Conservation (phyloP, 2,797 vertebrate genomes). For the Lepilemur ruficaudatus region DNA sequence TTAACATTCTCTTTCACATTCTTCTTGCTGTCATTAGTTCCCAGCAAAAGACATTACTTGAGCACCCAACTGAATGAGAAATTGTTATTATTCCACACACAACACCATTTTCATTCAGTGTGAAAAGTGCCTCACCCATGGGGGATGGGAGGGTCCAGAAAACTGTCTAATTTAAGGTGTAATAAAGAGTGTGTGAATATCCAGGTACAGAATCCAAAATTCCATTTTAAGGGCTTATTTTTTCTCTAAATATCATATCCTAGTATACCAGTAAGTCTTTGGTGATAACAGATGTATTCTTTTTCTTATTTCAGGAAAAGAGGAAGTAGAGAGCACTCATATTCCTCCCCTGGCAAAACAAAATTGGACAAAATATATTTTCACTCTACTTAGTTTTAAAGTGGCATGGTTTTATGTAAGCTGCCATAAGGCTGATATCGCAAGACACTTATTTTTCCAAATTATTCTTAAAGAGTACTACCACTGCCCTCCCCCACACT, state of each 20-base stretch:
- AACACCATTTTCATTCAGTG: not conserved
- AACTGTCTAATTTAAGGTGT: not conserved
- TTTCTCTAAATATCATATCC: not conserved
- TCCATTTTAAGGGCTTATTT: not conserved
- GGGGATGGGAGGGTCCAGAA: not conserved
- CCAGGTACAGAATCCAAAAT: not conserved
- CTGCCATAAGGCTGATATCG: not conserved
- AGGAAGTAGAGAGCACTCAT: not conserved
- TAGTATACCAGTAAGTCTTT: not conserved
- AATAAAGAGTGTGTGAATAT: not conserved
- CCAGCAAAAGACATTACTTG: not conserved
- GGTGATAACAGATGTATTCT: not conserved
- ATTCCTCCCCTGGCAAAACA: not conserved
- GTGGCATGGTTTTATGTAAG: not conserved
- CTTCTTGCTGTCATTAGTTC: not conserved
- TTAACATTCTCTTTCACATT: not conserved
- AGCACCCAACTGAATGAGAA: not conserved
- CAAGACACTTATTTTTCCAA: not conserved
- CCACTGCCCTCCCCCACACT: not conserved
- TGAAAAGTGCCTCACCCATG: not conserved
- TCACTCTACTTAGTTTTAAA: conserved; percentile 10
- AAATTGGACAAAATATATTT: not conserved
- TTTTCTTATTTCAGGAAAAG: conserved; percentile 32
- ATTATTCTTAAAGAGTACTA: not conserved
- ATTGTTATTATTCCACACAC: not conserved